These are phyloP conservation scores for Passerina amoena DNA, from an alignment of 2,113 vertebrate species.

Conservation along the genomic window DNA sequence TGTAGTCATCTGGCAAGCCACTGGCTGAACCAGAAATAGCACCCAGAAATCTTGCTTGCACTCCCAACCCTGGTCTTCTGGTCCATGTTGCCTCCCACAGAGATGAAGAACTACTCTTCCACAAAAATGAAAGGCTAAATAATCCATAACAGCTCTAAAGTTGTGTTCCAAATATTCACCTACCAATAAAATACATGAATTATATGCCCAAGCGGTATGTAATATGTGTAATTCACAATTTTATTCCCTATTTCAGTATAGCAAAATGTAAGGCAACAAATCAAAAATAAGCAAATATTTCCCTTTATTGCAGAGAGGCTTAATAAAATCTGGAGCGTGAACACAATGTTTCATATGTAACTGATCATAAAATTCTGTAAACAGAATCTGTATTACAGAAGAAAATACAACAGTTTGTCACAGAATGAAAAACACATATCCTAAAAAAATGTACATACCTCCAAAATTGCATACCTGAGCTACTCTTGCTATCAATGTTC, in stretches of 20 bases:
- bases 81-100: background rate
- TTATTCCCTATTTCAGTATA: background rate
- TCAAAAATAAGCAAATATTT: background rate
- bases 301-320: background rate
- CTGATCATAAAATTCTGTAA: background rate
- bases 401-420: background rate
- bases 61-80: background rate
- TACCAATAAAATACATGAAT: background rate
- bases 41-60: background rate
- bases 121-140: background rate
- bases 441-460: background rate
- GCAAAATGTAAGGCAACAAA: background rate
- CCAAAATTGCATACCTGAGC: background rate
- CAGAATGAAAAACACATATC: background rate
- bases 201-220: background rate
- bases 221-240: background rate
- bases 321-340: background rate
- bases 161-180: background rate
- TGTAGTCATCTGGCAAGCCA: background rate
- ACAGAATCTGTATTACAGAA: background rate
- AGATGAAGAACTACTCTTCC: background rate
- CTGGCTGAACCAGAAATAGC: background rate
- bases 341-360: background rate
- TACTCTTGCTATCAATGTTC: background rate
- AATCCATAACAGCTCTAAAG: background rate